Percentiles rank a stretch among this genome's conserved stretches.
Evolutionary conservation across 2,797 vertebrate species (phyloP).

Genomic region (Brotogeris chrysoptera): DNA sequence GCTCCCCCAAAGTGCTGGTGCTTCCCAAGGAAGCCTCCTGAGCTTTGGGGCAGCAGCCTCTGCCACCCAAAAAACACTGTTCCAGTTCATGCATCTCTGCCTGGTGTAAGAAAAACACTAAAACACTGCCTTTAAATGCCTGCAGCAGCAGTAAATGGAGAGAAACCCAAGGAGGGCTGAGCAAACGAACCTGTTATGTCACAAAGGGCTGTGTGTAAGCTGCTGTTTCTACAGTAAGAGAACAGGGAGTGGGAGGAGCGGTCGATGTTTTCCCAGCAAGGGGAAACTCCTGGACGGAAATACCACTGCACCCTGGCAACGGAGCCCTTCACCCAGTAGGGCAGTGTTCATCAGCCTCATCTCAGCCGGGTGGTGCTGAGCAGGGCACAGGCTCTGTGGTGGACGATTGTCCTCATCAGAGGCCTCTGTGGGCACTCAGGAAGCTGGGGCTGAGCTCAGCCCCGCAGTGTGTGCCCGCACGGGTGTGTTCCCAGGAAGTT

Average conservation of each 20-base stretch:
- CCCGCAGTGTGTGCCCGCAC: accelerated
- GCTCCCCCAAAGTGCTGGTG: accelerated
- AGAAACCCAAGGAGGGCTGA: not conserved
- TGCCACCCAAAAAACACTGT: not conserved
- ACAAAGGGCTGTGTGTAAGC: not conserved
- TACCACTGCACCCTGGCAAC: constrained; percentile 6
- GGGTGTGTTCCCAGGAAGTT: accelerated
- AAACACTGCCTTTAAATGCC: not conserved
- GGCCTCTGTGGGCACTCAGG: not conserved
- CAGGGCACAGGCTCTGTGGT: not conserved
- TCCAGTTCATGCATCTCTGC: accelerated
- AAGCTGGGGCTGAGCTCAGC: not conserved
- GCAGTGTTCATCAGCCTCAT: not conserved
- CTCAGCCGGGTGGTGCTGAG: not conserved
- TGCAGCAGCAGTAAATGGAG: not conserved
- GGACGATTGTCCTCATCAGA: accelerated
- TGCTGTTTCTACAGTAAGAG: not conserved
- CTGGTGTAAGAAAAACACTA: not conserved
- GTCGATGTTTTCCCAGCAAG: constrained; percentile 14
- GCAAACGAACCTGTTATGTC: not conserved
- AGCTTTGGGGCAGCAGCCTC: accelerated
- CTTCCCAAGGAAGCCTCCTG: not conserved
- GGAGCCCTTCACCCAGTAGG: not conserved
- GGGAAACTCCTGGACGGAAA: not conserved
- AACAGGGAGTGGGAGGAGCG: not conserved